phyloP scores from a whole-genome alignment of 1,140 invertebrate species.

The Drosophila watanabei region DNA sequence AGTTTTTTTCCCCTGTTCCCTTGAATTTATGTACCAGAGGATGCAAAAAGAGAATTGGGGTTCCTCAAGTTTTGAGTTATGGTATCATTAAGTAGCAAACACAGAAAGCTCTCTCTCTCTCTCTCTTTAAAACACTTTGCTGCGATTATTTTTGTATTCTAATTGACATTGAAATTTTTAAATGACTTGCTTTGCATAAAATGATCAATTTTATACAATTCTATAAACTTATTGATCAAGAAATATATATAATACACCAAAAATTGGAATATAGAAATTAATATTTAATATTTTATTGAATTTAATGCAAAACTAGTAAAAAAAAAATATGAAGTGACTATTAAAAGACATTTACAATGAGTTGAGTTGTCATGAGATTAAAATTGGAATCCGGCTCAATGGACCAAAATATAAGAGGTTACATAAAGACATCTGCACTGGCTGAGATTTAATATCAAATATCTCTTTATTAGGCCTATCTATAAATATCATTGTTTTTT shows the following conservation, averaged over 20 bases:
- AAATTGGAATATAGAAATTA: background rate
- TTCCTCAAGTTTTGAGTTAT: slow-evolving; percentile 35
- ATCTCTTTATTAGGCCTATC: no score
- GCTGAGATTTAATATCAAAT: background rate
- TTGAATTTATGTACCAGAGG: slow-evolving; percentile 11
- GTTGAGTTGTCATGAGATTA: background rate
- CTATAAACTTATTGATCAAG: background rate
- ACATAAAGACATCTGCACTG: background rate
- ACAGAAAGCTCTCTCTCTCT: background rate
- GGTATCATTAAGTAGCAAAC: slow-evolving; percentile 18
- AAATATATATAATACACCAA: background rate
- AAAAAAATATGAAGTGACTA: background rate
- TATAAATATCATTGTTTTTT: no score
- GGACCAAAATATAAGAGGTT: background rate
- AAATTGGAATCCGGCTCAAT: background rate
- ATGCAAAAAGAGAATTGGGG: slow-evolving; percentile 14
- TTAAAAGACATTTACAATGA: background rate
- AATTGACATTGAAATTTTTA: background rate
- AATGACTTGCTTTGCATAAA: background rate
- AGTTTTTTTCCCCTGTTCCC: slow-evolving; percentile 52
- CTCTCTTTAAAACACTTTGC: background rate
- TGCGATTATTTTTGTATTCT: background rate
- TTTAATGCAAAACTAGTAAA: no score
- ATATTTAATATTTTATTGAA: no score
- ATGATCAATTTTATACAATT: no score